Evolutionary conservation across 1,140 invertebrate species (phyloP).

Genomic region (Phocides pigmalion): DNA sequence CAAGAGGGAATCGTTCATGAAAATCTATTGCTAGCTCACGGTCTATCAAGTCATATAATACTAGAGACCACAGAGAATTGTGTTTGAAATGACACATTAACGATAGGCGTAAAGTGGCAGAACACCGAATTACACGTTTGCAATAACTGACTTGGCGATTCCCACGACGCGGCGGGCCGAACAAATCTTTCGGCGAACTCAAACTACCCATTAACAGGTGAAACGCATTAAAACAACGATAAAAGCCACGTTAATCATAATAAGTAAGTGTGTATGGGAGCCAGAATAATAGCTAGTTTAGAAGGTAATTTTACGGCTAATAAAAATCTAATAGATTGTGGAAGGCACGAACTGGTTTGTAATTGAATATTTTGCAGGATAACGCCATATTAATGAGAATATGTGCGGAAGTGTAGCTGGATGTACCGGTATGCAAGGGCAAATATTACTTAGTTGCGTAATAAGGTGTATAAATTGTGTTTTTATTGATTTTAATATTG

Average conservation of each 20-base stretch:
- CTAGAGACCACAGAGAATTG: no score
- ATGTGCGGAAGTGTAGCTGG: conserved; percentile 1
- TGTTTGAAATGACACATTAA: no score
- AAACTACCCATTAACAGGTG: neutral
- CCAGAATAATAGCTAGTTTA: conserved; percentile 6
- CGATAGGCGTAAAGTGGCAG: no score
- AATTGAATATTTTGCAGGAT: conserved; percentile 4
- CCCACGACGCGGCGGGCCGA: no score
- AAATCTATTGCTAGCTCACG: no score
- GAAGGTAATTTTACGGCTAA: conserved; percentile 44
- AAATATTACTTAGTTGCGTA: neutral
- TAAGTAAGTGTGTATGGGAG: conserved; percentile 7
- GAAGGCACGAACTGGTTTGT: neutral
- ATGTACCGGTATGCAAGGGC: conserved; percentile 5
- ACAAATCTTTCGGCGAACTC: neutral
- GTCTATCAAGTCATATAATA: no score
- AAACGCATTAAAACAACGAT: conserved; percentile 12
- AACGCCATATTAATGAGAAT: neutral
- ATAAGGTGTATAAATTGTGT: no score
- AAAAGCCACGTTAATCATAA: conserved; percentile 19
- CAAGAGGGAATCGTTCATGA: no score
- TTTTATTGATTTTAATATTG: no score
- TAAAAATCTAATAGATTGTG: conserved; percentile 43
- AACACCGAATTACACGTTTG: no score
- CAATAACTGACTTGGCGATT: no score